Evolutionary conservation across 2,888 invertebrate genomes (phyloP).

Genomic region (Serrognathus titanus): DNA sequence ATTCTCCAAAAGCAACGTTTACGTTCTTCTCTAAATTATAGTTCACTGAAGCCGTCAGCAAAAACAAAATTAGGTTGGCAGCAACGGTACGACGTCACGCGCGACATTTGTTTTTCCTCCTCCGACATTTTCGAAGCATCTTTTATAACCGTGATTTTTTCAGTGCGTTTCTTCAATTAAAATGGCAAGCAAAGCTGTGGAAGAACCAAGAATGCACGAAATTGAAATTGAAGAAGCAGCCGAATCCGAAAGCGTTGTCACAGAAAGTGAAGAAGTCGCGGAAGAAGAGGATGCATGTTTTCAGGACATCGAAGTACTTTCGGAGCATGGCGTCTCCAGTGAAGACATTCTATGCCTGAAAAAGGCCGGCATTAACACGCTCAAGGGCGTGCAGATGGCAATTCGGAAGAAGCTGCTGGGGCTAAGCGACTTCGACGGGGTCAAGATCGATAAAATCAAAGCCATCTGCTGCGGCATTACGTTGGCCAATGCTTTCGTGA

Average conservation of each 20-base stretch:
- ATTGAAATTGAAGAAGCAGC: not conserved
- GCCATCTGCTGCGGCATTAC: slow-evolving; percentile 68
- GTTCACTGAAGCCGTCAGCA: too few species aligned
- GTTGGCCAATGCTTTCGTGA: slow-evolving; percentile 63
- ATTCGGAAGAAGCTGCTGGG: slow-evolving; percentile 68
- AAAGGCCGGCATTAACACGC: slow-evolving; percentile 72
- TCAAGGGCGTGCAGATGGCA: slow-evolving; percentile 79
- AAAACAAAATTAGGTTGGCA: not conserved
- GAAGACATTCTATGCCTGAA: slow-evolving; percentile 77
- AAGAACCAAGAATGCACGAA: not conserved
- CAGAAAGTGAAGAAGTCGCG: not conserved
- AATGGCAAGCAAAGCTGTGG: not conserved
- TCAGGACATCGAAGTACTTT: slow-evolving; percentile 68
- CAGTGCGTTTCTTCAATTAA: not conserved
- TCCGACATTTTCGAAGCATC: not conserved
- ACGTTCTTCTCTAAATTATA: too few species aligned
- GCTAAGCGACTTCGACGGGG: slow-evolving; percentile 74
- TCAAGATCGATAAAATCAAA: slow-evolving; percentile 76
- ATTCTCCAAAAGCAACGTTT: too few species aligned
- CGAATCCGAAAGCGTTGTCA: not conserved
- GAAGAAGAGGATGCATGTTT: slow-evolving; percentile 68
- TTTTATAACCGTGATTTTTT: not conserved
- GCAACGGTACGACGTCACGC: not conserved
- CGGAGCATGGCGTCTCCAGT: slow-evolving; percentile 62
- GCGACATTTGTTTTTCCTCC: not conserved